Evolutionary conservation across 2,888 invertebrate species (phyloP).

Genomic region (Synanthedon myopaeformis): DNA sequence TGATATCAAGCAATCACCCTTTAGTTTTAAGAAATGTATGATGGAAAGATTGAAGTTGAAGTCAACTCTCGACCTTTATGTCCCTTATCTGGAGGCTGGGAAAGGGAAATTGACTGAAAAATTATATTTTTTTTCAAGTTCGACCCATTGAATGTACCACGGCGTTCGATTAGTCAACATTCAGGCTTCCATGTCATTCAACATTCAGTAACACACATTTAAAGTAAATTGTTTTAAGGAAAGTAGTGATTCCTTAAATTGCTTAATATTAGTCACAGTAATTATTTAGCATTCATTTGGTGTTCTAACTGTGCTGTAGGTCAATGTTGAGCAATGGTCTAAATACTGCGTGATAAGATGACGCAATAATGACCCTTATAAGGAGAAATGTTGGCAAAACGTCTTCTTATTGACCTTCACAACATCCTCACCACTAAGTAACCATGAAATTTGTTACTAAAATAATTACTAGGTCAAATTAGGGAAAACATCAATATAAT

Average conservation of each 20-base stretch:
- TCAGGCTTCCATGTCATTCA: too few species aligned
- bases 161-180: too few species aligned
- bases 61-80: too few species aligned
- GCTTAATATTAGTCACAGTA: conserved; percentile 1
- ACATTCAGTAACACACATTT: not conserved
- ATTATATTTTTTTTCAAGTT: too few species aligned
- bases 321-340: conserved; percentile 4
- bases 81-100: too few species aligned
- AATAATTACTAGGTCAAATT: not conserved
- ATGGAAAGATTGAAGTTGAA: too few species aligned
- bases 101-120: too few species aligned
- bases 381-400: conserved; percentile 13
- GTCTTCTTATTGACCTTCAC: conserved; percentile 17
- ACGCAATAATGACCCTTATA: conserved; percentile 11
- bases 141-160: too few species aligned
- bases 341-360: conserved; percentile 9
- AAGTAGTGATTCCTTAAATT: too few species aligned
- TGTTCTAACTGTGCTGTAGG: conserved; percentile 1
- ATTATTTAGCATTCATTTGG: conserved; percentile 1
- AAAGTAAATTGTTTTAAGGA: too few species aligned
- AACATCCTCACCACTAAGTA: conserved; percentile 2
- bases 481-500: not conserved
- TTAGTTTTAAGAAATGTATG: too few species aligned
- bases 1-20: too few species aligned
- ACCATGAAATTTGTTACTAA: not conserved